Base-by-base conservation (phyloP, 2,113 vertebrate genomes). In the Synchiropus splendidus region DNA sequence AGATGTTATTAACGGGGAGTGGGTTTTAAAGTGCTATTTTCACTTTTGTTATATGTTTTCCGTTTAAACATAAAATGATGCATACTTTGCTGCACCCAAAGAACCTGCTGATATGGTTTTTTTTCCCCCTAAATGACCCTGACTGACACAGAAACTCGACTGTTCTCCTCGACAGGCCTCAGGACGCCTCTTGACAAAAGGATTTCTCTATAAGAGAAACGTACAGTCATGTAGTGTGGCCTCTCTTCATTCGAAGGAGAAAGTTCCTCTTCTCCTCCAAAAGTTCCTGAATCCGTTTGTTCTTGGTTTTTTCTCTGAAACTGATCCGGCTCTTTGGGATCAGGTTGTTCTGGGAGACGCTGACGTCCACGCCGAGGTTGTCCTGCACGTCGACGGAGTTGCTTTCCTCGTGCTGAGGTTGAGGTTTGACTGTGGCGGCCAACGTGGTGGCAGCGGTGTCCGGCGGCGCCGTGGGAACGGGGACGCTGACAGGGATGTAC, bases 211-310 rank as follows among this genome's bases (percentile, higher is more conserved):
- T 83, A 87, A 90, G 87, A 91, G 87, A 83, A 87, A 77, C 54
- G 61, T 39, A 14, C 48, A 54, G 16, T 17, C 13, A 43, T 72
- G 68, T 51, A 58, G 74, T 47, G 2, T 83, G 78, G 18, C 68
- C 82, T 74, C 78, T 84, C 57, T 79, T 85, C 82, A 89, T 92
- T 42, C 88, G 78, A 15, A 86, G 86, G 34, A 85, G 81, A 60
- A 84, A 84, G 76, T 86, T 88, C 73, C 80, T 77, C 64, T 92
- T 92, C 64, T 94, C 93, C 42, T 88, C 88, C 4, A 98, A 87
- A 64, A 98, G 86, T 79, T 94, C 84, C 67, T 98, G 92, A 74
- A 98, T 97, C 31, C 94, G 87, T 63, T 89, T 90, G 84, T 98
- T 98, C 78, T 79, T 89, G 43, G 91, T 98, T 82, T 80, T 87